These are phyloP conservation scores for Eulemur albifrons DNA, from an alignment of 2,797 vertebrate species.

Conservation along the genomic window DNA sequence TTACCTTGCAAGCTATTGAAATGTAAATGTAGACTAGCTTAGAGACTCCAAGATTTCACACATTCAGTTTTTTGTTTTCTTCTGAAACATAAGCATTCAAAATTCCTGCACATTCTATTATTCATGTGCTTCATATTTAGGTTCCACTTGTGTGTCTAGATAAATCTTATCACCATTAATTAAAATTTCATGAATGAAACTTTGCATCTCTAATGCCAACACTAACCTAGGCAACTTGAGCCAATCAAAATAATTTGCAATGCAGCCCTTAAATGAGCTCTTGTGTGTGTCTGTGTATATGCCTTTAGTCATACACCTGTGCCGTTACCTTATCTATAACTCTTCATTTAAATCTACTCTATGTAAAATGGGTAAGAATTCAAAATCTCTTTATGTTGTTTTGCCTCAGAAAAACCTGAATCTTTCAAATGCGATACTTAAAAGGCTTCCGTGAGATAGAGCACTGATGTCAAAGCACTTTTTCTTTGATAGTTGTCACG, in stretches of 20 bases:
- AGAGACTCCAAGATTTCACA: constrained; percentile 51
- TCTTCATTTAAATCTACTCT: not conserved
- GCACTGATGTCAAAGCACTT: not conserved
- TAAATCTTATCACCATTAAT: constrained; percentile 76
- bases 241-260: constrained; percentile 50
- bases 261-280: not conserved
- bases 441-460: not conserved
- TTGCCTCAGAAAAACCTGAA: not conserved
- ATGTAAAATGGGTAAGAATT: not conserved
- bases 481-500: constrained; percentile 23
- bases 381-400: not conserved
- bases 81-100: constrained; percentile 74
- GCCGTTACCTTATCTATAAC: not conserved
- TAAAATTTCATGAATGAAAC: constrained; percentile 74
- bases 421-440: not conserved
- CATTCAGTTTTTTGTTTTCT: constrained; percentile 72
- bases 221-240: constrained; percentile 37
- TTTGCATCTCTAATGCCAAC: constrained; percentile 47
- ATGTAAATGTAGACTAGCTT: constrained; percentile 67
- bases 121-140: constrained; percentile 70
- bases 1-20: constrained; percentile 74
- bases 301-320: not conserved
- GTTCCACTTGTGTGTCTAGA: constrained; percentile 46
- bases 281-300: not conserved
- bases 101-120: constrained; percentile 74